Percentiles rank a stretch among this genome's conserved stretches.
phyloP scores from a whole-genome alignment of 2,113 vertebrate genomes.

The Labrus mixtus region DNA sequence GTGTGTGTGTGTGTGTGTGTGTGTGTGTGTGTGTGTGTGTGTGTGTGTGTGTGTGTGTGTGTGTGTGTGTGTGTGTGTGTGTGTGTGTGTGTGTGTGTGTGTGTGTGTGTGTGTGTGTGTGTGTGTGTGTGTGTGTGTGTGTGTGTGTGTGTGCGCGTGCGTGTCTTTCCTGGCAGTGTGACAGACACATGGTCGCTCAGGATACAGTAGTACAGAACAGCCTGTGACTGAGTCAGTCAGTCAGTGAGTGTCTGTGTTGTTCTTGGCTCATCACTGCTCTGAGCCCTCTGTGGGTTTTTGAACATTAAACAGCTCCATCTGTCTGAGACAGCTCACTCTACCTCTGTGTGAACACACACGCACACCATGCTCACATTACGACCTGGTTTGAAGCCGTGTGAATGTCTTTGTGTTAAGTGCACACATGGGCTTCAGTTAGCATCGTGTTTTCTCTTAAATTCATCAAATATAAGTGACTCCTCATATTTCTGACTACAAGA shows the following conservation, averaged over 20 bases:
- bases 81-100: no score
- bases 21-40: no score
- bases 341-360: conserved; percentile 19
- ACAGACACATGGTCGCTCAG: conserved; percentile 32
- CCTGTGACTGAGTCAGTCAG: conserved; percentile 86
- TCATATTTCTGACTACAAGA: not conserved
- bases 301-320: conserved; percentile 60
- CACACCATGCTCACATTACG: conserved; percentile 9
- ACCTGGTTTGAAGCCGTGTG: conserved; percentile 7
- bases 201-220: conserved; percentile 69
- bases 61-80: no score
- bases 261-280: conserved; percentile 81
- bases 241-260: conserved; percentile 80
- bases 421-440: not conserved
- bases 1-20: no score
- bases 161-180: conserved; percentile 18
- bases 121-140: not conserved
- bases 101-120: no score
- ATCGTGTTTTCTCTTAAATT: not conserved
- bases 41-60: no score
- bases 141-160: not conserved
- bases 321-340: conserved; percentile 12
- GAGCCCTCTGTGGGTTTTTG: conserved; percentile 35
- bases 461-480: not conserved
- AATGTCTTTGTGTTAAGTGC: not conserved